Evolutionary conservation across 2,113 vertebrate genomes (phyloP), one percentile per base, ranked within the genome.

Genomic region (Nipponia nippon): DNA sequence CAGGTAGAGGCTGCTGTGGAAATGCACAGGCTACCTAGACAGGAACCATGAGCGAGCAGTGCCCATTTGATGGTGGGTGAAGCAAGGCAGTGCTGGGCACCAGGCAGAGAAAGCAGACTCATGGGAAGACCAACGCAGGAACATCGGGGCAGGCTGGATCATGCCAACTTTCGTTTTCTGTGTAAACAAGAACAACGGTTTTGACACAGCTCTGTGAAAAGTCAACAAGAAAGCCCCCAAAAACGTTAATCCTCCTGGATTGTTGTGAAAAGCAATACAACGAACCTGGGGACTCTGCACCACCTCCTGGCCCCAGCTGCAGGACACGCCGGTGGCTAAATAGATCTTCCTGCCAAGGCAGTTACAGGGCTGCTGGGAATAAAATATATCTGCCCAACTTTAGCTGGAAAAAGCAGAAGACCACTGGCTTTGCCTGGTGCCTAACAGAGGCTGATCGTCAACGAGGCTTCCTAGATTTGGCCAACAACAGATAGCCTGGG

Each of bases 201-300:
- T 87, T 97, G 87, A 95, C 84, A 77, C 18, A 93, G 89, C 81
- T 86, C 89, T 62, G 82, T 76, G 73, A 91, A 94, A 97, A 97
- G 89, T 89, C 91, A 94, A 94, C n/a, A 94, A 65, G 53, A 49
- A 3, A 5, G 58, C 36, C 70, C 80, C n/a, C 61, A 18, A 81
- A 87, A 59, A 26, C 3, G 8, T 16, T 38, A 62, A 40, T 29
- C 72, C 63, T 94, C 66, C 32, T 93, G 78, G 58, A 72, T 21
- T 49, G 71, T 11, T 5, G 7, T 82, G 92, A 93, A 86, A 83
- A 83, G 46, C 67, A 62, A 36, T 16, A 25, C 0, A 1, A 65
- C 42, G 18, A 73, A 81, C 3, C 1, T 9, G 16, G n/a, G 46
- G 27, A 42, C 46, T 55, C 30, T 4, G 46, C 46, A 73, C 12